Percentiles rank a stretch among this genome's conserved stretches.
Evolutionary conservation across 2,113 vertebrate species (phyloP).

Genomic region (Dicrurus megarhynchus): DNA sequence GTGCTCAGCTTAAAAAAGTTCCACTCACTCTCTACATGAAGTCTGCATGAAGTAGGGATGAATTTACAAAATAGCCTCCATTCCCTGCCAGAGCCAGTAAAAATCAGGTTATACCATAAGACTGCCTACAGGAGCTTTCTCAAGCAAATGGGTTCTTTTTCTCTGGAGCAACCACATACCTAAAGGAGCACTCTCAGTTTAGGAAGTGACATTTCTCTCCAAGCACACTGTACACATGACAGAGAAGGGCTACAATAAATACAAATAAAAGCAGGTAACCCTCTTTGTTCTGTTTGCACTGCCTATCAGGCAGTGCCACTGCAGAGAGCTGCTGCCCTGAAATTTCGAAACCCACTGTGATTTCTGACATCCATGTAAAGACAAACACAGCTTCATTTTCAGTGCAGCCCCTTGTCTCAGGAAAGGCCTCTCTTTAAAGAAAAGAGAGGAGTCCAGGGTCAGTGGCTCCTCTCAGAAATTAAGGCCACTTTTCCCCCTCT

Average conservation of each 20-base stretch:
- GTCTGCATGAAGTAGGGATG: neutral
- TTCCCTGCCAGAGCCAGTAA: neutral
- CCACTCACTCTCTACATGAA: neutral
- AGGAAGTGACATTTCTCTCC: neutral
- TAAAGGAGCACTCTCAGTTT: neutral
- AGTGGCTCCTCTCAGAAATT: neutral
- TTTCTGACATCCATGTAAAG: conserved; percentile 6
- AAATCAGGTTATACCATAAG: neutral
- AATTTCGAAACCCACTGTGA: neutral
- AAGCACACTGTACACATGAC: accelerated
- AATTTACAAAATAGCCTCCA: neutral
- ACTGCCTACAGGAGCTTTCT: neutral
- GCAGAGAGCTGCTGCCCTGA: neutral
- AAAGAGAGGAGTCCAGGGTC: neutral
- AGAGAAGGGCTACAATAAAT: neutral
- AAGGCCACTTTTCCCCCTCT: neutral
- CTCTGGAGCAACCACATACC: neutral
- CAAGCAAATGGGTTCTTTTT: neutral
- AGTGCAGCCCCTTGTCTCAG: neutral
- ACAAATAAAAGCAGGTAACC: neutral
- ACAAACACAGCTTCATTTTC: neutral
- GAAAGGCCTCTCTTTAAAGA: neutral
- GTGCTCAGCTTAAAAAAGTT: neutral
- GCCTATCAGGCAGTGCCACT: neutral
- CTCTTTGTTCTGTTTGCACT: conserved; percentile 8